Evolutionary conservation across 2,888 invertebrate species (phyloP).

Genomic region (Watsonalla binaria): DNA sequence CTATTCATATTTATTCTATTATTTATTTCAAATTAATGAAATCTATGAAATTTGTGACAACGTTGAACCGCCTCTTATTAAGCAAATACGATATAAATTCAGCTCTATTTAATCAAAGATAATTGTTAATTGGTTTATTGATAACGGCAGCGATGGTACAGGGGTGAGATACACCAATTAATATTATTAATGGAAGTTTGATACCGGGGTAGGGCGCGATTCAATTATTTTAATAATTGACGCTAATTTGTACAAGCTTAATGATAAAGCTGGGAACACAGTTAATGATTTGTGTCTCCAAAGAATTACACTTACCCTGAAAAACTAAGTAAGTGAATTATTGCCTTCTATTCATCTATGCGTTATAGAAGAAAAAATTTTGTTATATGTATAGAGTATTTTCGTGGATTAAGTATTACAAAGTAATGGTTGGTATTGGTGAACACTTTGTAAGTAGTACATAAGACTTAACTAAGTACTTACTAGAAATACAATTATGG

Average conservation of each 20-base stretch:
- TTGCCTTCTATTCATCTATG: background rate
- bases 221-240: background rate
- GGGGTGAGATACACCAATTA: background rate
- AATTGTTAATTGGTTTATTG: background rate
- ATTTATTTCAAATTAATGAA: no score
- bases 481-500: no score
- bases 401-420: no score
- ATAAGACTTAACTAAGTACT: no score
- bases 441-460: no score
- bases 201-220: background rate
- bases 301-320: no score
- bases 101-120: background rate
- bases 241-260: background rate
- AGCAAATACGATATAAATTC: background rate
- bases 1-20: no score
- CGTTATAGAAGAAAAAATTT: background rate
- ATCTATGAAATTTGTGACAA: no score
- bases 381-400: no score
- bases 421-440: no score
- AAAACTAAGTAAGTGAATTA: no score
- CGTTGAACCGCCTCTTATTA: no score
- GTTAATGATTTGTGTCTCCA: background rate
- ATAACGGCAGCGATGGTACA: background rate
- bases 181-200: background rate
- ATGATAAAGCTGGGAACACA: background rate